Percentiles rank a stretch among this genome's conserved stretches.
phyloP scores from a whole-genome alignment of 2,888 invertebrate species.

The Andrena dorsata region DNA sequence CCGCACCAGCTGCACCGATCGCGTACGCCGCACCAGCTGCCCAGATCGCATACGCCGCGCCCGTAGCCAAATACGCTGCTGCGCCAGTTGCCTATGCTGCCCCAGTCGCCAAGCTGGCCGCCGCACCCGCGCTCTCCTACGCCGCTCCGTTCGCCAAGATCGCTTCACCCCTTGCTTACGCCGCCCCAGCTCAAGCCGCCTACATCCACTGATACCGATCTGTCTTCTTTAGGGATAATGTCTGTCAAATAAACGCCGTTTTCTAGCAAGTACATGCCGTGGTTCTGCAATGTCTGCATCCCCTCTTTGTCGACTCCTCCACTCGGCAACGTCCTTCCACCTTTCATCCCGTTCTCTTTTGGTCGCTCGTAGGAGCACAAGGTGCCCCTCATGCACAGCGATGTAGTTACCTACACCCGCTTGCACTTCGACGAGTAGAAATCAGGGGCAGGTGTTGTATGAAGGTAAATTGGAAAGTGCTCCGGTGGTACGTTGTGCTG shows the following conservation, averaged over 20 bases:
- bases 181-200: slow-evolving; percentile 77
- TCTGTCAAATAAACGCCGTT: slow-evolving; percentile 61
- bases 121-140: slow-evolving; percentile 69
- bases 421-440: no score
- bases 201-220: slow-evolving; percentile 79
- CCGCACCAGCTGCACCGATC: slow-evolving; percentile 63
- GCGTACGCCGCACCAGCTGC: slow-evolving; percentile 37
- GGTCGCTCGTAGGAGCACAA: no score
- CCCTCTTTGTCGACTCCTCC: neutral
- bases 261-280: slow-evolving; percentile 63
- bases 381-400: no score
- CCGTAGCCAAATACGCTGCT: slow-evolving; percentile 57
- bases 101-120: slow-evolving; percentile 58
- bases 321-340: neutral
- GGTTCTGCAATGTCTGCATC: neutral
- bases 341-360: no score
- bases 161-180: slow-evolving; percentile 60
- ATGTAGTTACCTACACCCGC: no score
- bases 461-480: no score
- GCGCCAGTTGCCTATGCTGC: slow-evolving; percentile 66
- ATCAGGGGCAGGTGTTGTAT: no score
- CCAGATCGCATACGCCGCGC: slow-evolving; percentile 31
- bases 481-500: no score
- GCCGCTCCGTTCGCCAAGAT: slow-evolving; percentile 64
- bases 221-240: slow-evolving; percentile 61